Base-by-base conservation (phyloP, 2,888 invertebrate species). In the Loripinus fragilis region DNA sequence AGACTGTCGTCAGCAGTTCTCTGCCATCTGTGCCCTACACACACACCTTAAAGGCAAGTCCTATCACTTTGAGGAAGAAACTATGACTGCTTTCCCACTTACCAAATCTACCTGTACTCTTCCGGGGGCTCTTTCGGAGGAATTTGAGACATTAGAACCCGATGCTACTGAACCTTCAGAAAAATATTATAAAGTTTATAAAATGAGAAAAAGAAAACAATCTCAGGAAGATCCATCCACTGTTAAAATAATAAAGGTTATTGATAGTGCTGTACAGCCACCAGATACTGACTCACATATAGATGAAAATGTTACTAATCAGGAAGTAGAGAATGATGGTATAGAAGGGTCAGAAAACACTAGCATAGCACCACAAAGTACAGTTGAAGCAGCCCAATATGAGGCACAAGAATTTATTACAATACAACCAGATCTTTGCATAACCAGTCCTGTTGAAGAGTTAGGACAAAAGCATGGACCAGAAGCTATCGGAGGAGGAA, bases 101-200 rank as follows among this genome's bases (percentile, higher is more conserved):
- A 5, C 8, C 33, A 20, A 17, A 60, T 12, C 60, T 33, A 17
- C 8, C 30, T 60, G 60, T 45, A 15, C 45, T 8, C 5, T 5
- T 38, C 7, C 5, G 12, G 12, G 38, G 5, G 38, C 12, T 8
- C 5, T 38, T 5, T 38, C 38, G 12, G 45, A 20, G 8, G 45
- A 45, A 20, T 12, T 3, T 45, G 45, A 45, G 45, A 12, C n/a
- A 20, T 12, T 20, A 60, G 60, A 60, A 8, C 7, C 33, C 15
- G 60, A 33, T 3, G 3, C 17, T 20, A 2, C 12, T 17, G 33
- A 60, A 33, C 17, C 60, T 12, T 3, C 60, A 2, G 60, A 33
- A 33, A 60, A 60, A 33, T 60, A 60, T 23, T 60, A 60, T 33
- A 60, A 33, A 60, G 60, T 60, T 33, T 60, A 60, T 33, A 60